Conservation (phyloP, 1,140 invertebrate genomes). For the Drosophila bipectinata region DNA sequence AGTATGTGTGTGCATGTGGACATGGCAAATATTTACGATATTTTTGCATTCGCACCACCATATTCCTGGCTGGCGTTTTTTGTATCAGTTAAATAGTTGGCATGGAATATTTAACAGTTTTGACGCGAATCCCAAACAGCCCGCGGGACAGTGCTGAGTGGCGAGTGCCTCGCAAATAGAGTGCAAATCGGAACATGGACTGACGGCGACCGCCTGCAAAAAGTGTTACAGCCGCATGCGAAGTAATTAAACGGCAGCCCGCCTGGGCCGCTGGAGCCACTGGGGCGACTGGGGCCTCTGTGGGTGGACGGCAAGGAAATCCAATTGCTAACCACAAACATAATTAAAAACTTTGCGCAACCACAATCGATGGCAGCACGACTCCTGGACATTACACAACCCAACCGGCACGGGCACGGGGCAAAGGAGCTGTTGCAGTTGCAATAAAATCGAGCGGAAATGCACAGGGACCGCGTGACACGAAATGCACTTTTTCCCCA, state of each 20-base stretch:
- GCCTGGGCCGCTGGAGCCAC: neutral
- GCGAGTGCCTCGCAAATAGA: constrained; percentile 5
- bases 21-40: constrained; percentile 60
- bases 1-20: neutral
- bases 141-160: neutral
- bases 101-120: constrained; percentile 56
- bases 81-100: constrained; percentile 52
- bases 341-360: constrained; percentile 80
- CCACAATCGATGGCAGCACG: constrained; percentile 68
- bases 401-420: neutral
- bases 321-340: constrained; percentile 81
- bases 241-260: constrained; percentile 47
- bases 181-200: constrained; percentile 50
- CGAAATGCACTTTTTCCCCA: constrained; percentile 10
- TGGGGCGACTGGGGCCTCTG: neutral
- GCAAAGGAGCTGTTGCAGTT: constrained; percentile 32
- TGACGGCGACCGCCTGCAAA: constrained; percentile 5
- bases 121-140: constrained; percentile 38
- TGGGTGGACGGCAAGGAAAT: constrained; percentile 48
- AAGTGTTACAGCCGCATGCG: constrained; percentile 5
- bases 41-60: constrained; percentile 15
- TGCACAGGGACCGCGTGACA: constrained; percentile 25
- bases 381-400: constrained; percentile 43
- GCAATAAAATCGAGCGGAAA: constrained; percentile 65
- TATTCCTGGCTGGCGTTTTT: neutral